These are phyloP conservation scores for Anticlea derivata DNA, from an alignment of 2,888 invertebrate species.

Conservation along the genomic window DNA sequence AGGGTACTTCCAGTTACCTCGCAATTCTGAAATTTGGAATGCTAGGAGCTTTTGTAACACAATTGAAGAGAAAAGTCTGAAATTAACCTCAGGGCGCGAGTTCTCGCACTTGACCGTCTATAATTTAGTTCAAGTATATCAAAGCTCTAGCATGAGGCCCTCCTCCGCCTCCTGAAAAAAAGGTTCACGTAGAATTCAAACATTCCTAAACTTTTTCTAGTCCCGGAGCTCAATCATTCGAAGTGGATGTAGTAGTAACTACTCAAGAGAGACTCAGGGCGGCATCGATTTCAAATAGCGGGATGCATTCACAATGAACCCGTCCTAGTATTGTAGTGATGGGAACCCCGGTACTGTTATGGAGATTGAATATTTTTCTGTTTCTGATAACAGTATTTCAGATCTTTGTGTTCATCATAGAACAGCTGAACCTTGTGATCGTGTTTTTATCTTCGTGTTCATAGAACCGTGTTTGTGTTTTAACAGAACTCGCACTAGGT, in stretches of 20 bases:
- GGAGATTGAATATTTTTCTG: conserved; percentile 17
- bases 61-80: too few relatives aligned
- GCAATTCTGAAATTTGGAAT: too few relatives aligned
- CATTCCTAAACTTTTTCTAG: neutral
- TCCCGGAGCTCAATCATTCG: conserved; percentile 8
- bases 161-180: neutral
- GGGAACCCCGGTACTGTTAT: conserved; percentile 14
- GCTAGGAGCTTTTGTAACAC: too few relatives aligned
- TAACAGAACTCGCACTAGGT: too few relatives aligned
- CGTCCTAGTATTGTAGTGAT: conserved; percentile 18
- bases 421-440: too few relatives aligned
- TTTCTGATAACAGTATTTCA: conserved; percentile 2
- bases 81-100: too few relatives aligned
- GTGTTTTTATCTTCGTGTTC: too few relatives aligned
- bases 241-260: neutral
- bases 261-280: conserved; percentile 9
- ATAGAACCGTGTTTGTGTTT: too few relatives aligned
- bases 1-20: too few relatives aligned
- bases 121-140: too few relatives aligned
- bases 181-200: neutral
- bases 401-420: neutral
- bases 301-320: conserved; percentile 20
- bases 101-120: too few relatives aligned
- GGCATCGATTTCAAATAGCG: conserved; percentile 20
- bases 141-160: neutral